Evolutionary conservation across 2,888 invertebrate genomes (phyloP).

Genomic region (Julus scandinavius): DNA sequence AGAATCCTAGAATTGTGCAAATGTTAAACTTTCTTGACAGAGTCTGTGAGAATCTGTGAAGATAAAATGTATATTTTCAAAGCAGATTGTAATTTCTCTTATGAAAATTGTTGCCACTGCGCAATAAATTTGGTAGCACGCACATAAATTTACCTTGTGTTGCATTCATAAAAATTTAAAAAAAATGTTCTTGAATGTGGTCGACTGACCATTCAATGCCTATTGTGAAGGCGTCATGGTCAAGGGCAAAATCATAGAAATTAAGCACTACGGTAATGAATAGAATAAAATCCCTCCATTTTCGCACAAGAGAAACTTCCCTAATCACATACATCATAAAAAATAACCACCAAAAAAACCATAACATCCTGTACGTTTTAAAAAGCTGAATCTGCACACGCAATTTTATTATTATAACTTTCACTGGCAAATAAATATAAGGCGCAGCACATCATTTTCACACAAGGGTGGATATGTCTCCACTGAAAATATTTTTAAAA

Average conservation of each 20-base stretch:
- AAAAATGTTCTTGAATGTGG: too few relatives aligned
- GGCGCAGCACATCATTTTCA: not conserved
- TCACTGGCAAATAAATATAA: not conserved
- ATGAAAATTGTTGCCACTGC: too few relatives aligned
- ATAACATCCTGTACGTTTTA: not conserved
- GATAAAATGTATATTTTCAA: too few relatives aligned
- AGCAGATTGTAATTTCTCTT: too few relatives aligned
- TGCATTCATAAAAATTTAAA: too few relatives aligned
- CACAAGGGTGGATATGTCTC: not conserved
- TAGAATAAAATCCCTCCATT: not conserved
- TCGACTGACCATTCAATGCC: too few relatives aligned
- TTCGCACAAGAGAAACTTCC: not conserved
- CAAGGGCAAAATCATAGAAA: not conserved
- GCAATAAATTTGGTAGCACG: too few relatives aligned
- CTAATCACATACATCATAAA: not conserved
- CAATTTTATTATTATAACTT: slow-evolving; percentile 5
- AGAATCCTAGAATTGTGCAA: too few relatives aligned
- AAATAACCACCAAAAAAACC: not conserved
- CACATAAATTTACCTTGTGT: too few relatives aligned
- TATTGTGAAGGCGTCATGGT: not conserved
- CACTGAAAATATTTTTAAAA: not conserved
- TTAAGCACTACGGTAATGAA: not conserved
- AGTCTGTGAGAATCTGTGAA: too few relatives aligned
- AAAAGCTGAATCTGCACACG: not conserved
- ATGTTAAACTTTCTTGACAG: too few relatives aligned